Base-by-base conservation (phyloP, 2,888 invertebrate species). In the Ormyrus thymus region DNA sequence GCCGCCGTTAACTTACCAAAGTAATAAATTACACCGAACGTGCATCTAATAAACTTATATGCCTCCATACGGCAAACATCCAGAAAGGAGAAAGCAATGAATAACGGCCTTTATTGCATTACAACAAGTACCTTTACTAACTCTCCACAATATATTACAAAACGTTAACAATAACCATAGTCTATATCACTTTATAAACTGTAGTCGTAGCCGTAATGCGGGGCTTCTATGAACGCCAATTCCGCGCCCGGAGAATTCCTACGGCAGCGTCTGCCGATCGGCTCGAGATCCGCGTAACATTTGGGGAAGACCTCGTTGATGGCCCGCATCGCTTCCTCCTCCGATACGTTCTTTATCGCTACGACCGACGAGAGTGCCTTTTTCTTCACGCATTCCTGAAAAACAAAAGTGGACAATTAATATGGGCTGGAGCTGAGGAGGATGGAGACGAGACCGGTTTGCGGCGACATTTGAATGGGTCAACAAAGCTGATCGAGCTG, bases 281-380 rank as follows among this genome's bases (percentile, higher is more conserved):
- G 98, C 88, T 98, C 98, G 84, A 98, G 91, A 90, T 98, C 98
- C 29, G 93, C 93, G 87, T 98, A 98, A 89, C 98, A 98, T 88
- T 94, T 95, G 0, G 94, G 92, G 90, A 98, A 98, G 0, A 98
- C 98, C 86, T 95, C 93, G 83, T 98, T 95, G 45, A 98, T 95
- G 0, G 95, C 94, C 48, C 92, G 92, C 13, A 92, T 90, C 0
- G 97, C 98, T 87, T 96, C 94, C 68, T 92, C 91, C 79, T 92
- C 91, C 0, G 92, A 91, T 15, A 98, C 93, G 85, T 95, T 93
- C 73, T 97, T 92, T 0, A 96, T 96, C 66, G 96, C 95, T 83
- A 97, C 85, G 1, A 98, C 93, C 0, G 98, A 98, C 83, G 94
- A 92, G 45, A 95, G 86, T 0, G 98, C 98, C 91, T 97, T 97